phyloP scores from a whole-genome alignment of 2,797 vertebrate genomes.

The Naso thynnoides region DNA sequence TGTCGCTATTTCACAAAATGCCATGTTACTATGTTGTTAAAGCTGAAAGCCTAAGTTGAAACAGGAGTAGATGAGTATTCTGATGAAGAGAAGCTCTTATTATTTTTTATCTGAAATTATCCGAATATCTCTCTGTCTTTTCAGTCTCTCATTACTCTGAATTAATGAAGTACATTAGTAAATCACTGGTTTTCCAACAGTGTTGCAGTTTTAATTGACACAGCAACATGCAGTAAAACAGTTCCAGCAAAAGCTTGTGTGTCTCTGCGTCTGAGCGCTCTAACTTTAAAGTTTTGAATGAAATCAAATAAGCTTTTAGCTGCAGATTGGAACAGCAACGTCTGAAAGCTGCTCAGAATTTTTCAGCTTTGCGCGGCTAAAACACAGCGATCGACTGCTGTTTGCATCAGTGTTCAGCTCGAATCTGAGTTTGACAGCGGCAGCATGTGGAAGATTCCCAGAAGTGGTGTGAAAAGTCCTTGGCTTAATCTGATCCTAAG shows the following conservation, averaged over 20 bases:
- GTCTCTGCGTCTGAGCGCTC: background rate
- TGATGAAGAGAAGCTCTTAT: no score
- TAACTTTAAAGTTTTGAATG: background rate
- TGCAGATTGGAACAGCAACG: background rate
- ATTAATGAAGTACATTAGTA: no score
- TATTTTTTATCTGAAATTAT: no score
- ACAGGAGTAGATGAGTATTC: no score
- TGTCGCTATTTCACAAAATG: no score
- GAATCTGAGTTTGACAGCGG: conserved; percentile 20
- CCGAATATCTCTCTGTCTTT: no score
- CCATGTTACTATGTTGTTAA: no score
- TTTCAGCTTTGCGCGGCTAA: background rate
- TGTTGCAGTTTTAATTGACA: background rate
- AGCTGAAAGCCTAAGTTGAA: no score
- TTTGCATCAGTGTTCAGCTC: conserved; percentile 13
- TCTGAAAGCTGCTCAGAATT: background rate
- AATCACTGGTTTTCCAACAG: no score
- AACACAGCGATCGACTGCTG: conserved; percentile 14
- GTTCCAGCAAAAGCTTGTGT: background rate
- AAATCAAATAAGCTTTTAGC: background rate
- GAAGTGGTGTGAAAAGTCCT: conserved; percentile 63
- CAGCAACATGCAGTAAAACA: no score
- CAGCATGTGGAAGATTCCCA: conserved; percentile 36
- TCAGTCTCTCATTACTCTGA: no score
- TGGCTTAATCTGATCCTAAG: conserved; percentile 64